Conservation (phyloP, 2,113 vertebrate species). For the human (Homo sapiens) region GRCh38 chr3:143287001-143287500, state of each 20-base stretch:
- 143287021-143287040: no score
- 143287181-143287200: rapidly evolving
- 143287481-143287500: background rate
- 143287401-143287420: background rate
- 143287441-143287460: background rate
- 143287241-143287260: background rate
- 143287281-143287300: background rate
- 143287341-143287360: background rate
- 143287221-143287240: background rate
- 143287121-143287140: no score
- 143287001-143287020: background rate
- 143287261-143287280: background rate
- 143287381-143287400: background rate
- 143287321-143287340: conserved; percentile 5
- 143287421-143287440: background rate
- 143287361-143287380: background rate
- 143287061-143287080: no score
- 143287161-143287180: background rate
- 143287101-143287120: no score
- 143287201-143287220: background rate
- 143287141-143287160: rapidly evolving
- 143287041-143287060: no score
- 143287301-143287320: background rate
- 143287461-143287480: background rate
- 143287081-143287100: no score